Percentiles rank a stretch among this genome's conserved stretches.
Conservation (phyloP, 1,140 invertebrate genomes). For the Nomia melanderi region DNA sequence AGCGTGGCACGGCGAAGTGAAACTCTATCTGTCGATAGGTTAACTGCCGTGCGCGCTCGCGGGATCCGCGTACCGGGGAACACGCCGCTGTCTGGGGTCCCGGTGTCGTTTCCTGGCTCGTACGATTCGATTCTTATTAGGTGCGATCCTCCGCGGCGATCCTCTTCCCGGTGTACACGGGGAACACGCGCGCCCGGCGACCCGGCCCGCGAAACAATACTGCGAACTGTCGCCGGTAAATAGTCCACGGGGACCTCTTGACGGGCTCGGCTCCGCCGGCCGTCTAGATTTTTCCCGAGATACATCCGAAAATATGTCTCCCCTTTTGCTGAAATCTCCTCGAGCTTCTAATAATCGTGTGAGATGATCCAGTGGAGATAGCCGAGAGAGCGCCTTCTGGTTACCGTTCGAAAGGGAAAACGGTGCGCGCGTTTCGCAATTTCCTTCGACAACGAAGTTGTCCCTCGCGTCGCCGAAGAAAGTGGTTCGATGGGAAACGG, state of each 20-base stretch:
- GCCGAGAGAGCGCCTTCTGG: not conserved
- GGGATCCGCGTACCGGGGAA: not conserved
- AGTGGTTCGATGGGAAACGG: not conserved
- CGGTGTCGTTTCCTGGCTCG: conserved; percentile 57
- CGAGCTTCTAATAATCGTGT: conserved; percentile 13
- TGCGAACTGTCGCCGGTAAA: conserved; percentile 13
- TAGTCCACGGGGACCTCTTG: not conserved
- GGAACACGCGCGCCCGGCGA: too few species aligned
- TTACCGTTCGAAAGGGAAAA: conserved; percentile 12
- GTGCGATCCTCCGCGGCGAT: conserved; percentile 47
- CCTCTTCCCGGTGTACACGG: conserved; percentile 26
- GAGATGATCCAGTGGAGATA: not conserved
- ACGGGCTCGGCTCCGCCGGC: not conserved
- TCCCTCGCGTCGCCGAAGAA: not conserved
- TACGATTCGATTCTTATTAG: conserved; percentile 65
- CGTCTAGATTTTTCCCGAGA: conserved; percentile 7
- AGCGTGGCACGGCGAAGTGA: conserved; percentile 37
- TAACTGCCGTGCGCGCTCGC: conserved; percentile 50
- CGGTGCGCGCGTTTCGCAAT: conserved; percentile 1
- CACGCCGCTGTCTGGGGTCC: not conserved
- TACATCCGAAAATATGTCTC: not conserved
- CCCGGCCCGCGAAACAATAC: conserved; percentile 20
- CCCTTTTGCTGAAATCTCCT: too few species aligned
- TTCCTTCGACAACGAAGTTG: not conserved
- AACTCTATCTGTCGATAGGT: conserved; percentile 67